phyloP scores from a whole-genome alignment of 2,888 invertebrate genomes.

The Heliconius erato region DNA sequence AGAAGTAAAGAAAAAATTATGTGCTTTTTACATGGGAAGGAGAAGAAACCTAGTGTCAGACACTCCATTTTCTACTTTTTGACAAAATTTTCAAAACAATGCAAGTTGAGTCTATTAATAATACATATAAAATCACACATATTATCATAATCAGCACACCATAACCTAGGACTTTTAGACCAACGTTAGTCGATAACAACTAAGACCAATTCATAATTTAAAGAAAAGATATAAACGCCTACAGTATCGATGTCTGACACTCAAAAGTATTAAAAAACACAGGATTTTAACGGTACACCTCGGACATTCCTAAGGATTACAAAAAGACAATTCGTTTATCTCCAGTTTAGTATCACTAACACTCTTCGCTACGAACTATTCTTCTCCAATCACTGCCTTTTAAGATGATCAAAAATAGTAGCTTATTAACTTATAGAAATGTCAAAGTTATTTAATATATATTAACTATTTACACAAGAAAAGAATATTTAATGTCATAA shows the following conservation, averaged over 20 bases:
- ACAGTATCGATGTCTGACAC: neutral
- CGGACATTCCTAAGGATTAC: conserved; percentile 54
- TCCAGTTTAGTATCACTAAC: conserved; percentile 65
- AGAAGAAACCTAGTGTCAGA: too few species aligned
- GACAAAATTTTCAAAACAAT: too few species aligned
- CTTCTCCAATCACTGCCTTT: conserved; percentile 58
- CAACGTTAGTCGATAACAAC: neutral
- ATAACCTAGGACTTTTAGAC: neutral
- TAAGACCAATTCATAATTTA: neutral
- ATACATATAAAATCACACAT: too few species aligned
- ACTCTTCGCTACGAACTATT: conserved; percentile 66
- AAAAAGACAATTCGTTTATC: conserved; percentile 60
- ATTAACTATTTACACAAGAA: neutral
- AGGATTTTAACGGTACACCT: conserved; percentile 47
- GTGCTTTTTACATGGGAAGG: neutral
- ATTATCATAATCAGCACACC: neutral
- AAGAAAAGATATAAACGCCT: neutral
- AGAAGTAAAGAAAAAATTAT: neutral
- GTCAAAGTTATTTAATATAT: conserved; percentile 3
- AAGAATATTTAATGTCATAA: neutral
- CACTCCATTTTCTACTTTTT: too few species aligned
- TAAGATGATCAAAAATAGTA: conserved; percentile 48
- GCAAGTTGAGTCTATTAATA: too few species aligned
- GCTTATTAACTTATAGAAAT: conserved; percentile 43
- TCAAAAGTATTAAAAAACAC: conserved; percentile 16